Conservation (phyloP, 2,113 vertebrate genomes). For the Tor tambroides region DNA sequence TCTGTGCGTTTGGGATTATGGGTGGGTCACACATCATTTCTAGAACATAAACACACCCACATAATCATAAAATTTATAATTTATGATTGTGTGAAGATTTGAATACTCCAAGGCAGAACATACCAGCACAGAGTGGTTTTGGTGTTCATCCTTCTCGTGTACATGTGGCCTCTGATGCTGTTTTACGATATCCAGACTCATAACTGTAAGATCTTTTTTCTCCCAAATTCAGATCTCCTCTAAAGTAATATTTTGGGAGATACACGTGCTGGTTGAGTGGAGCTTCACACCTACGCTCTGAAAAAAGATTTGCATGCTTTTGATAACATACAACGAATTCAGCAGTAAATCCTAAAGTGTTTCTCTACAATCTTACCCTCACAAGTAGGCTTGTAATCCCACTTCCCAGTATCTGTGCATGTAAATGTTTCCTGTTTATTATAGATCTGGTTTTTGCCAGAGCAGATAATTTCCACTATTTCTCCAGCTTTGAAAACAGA, state of each 20-base stretch:
- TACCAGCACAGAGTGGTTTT: constrained; percentile 36
- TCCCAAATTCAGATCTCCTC: not conserved
- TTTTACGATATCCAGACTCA: not conserved
- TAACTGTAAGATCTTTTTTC: not conserved
- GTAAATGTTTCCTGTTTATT: not conserved
- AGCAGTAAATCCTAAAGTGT: not conserved
- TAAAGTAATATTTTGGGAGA: not conserved
- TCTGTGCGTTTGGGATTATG: constrained; percentile 1
- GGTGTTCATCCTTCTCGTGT: constrained; percentile 21
- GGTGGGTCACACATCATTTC: constrained; percentile 18
- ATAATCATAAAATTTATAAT: not conserved
- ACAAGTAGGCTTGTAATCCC: constrained; percentile 30
- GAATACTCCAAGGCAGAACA: not conserved
- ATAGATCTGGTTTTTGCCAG: not conserved
- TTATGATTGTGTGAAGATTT: not conserved
- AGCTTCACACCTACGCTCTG: not conserved
- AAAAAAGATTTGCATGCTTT: not conserved
- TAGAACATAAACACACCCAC: not conserved
- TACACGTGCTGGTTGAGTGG: not conserved
- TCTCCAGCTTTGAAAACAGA: not conserved
- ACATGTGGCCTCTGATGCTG: not conserved
- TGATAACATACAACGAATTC: not conserved
- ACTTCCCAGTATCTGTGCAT: constrained; percentile 6
- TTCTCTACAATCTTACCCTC: not conserved
- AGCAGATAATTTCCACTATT: not conserved